phyloP scores from a whole-genome alignment of 2,113 vertebrate species.

The Poeciliopsis turrubarensis region DNA sequence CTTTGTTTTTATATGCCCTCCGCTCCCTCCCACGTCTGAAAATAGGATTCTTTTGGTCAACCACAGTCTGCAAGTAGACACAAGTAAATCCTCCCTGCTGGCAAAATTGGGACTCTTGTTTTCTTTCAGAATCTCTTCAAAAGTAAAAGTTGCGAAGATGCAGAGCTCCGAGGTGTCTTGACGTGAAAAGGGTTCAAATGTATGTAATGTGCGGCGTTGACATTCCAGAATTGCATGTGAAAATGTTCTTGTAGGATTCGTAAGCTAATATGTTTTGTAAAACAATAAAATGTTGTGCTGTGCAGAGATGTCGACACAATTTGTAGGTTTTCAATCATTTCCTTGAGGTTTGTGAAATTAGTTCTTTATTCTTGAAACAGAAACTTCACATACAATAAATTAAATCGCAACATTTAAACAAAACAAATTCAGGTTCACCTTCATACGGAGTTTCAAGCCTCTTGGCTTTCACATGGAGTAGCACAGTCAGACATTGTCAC shows the following conservation, averaged over 20 bases:
- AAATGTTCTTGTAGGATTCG: background rate
- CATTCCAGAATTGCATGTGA: background rate
- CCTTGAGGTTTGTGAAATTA: constrained; percentile 65
- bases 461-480: constrained; percentile 38
- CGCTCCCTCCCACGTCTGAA: constrained; percentile 41
- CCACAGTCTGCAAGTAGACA: constrained; percentile 73
- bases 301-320: background rate
- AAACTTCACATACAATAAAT: constrained; percentile 80
- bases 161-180: background rate
- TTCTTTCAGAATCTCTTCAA: constrained; percentile 7
- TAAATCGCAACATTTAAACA: constrained; percentile 77
- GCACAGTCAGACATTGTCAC: constrained; percentile 55
- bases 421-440: constrained; percentile 72
- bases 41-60: constrained; percentile 73
- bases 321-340: background rate
- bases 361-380: constrained; percentile 80
- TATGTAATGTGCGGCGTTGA: background rate
- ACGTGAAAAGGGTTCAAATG: background rate
- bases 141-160: constrained; percentile 15
- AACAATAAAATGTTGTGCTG: background rate
- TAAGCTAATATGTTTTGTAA: background rate
- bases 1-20: constrained; percentile 48
- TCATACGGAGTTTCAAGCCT: constrained; percentile 52
- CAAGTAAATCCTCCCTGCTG: constrained; percentile 52
- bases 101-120: constrained; percentile 18